Base-by-base conservation (phyloP, 2,797 vertebrate species). In the Gambusia yucatana region DNA sequence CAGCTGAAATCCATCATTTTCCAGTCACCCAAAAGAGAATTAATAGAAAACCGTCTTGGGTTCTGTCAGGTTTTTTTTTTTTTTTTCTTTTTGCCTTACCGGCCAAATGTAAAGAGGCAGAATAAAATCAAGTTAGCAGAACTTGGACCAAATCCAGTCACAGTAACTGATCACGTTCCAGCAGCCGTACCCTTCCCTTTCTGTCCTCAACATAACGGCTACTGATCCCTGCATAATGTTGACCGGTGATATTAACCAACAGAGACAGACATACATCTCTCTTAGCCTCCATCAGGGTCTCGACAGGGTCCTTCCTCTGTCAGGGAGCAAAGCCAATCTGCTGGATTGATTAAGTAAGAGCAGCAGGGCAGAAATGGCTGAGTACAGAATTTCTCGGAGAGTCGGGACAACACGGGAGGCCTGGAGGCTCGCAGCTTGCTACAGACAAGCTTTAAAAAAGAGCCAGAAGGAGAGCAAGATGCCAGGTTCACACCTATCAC, bases 191-290 rank as follows among this genome's bases (percentile, higher is more conserved):
- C 74, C 48, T 20, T 82, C 72, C 84, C 77, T 65, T 75, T 72
- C 78, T 89, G 82, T 86, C 74, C 82, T 88, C 78, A 84, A 78
- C 88, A 88, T 90, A 83, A 92, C 85, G 87, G 87, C 85, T 65
- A 89, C 82, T 87, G 85, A 91, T 89, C 87, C 84, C 87, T 90
- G 87, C 83, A 83, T 91, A 89, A 87, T 89, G 90, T 89, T 88
- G 87, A 82, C 77, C 48, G 82, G 72, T 93, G 92, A 95, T 87
- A 87, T 91, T 94, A 95, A 95, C 91, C 85, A 92, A 65, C 65
- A 91, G 86, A 43, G 94, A 95, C 94, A 91, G 89, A 90, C 92
- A 92, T 94, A 94, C 92, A 94, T 95, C 94, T 95, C 92, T 93
- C 88, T 93, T 88, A 85, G 94, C 90, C 91, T 91, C 86, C 78